phyloP scores from a whole-genome alignment of 2,888 invertebrate species.

The Chouioia cunea region DNA sequence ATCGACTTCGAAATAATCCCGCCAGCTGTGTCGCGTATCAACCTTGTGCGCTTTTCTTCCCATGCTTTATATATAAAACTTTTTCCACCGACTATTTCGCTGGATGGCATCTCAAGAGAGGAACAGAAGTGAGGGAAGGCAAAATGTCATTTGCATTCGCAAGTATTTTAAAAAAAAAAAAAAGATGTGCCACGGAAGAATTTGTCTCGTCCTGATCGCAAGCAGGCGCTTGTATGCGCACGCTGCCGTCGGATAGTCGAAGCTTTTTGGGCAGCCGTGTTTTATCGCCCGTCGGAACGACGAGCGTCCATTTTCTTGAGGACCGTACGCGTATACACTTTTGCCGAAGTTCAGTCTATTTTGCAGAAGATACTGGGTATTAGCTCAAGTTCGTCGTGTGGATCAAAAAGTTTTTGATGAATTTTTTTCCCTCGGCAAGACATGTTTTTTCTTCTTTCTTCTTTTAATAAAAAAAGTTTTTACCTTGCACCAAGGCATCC shows the following conservation, averaged over 20 bases:
- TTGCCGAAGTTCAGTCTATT: slow-evolving; percentile 35
- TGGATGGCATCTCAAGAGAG: slow-evolving; percentile 44
- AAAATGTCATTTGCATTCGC: background rate
- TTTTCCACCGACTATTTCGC: slow-evolving; percentile 50
- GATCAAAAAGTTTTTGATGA: slow-evolving; percentile 1
- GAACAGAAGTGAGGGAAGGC: background rate
- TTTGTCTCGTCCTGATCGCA: background rate
- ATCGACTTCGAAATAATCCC: slow-evolving; percentile 56
- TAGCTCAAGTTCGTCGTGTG: slow-evolving; percentile 15
- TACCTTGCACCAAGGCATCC: too few species aligned
- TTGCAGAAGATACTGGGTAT: slow-evolving; percentile 14
- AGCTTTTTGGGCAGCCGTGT: slow-evolving; percentile 4
- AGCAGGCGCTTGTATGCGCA: too few species aligned
- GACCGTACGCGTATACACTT: slow-evolving; percentile 5
- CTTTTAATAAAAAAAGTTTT: too few species aligned
- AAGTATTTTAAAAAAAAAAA: slow-evolving; percentile 2
- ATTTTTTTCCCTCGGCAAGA: too few species aligned
- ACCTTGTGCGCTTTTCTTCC: slow-evolving; percentile 53
- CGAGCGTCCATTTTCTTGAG: slow-evolving; percentile 6
- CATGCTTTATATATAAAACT: slow-evolving; percentile 54
- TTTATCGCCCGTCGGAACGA: slow-evolving; percentile 44
- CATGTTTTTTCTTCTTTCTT: too few species aligned
- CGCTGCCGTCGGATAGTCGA: slow-evolving; percentile 5
- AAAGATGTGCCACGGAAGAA: background rate
- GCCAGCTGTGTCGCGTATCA: slow-evolving; percentile 61